phyloP scores from a whole-genome alignment of 2,888 invertebrate species.

The Bombylius major region DNA sequence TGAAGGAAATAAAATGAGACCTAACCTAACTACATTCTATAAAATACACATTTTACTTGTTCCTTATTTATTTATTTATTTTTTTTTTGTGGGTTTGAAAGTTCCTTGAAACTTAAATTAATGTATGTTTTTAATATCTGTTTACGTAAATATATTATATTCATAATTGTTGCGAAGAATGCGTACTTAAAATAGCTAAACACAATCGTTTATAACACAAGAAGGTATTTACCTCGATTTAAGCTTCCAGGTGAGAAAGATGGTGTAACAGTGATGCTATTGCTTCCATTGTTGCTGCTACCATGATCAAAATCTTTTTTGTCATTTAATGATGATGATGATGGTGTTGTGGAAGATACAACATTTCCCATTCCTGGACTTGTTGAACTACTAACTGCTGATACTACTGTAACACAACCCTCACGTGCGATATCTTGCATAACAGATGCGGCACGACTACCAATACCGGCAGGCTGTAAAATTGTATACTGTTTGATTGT shows the following conservation, averaged over 20 bases:
- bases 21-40: too few relatives aligned
- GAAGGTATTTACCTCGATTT: slow-evolving; percentile 54
- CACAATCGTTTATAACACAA: neutral
- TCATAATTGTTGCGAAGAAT: too few relatives aligned
- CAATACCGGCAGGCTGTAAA: slow-evolving; percentile 68
- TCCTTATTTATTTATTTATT: too few relatives aligned
- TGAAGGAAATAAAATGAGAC: too few relatives aligned
- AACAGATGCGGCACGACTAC: slow-evolving; percentile 69
- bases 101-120: too few relatives aligned
- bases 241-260: slow-evolving; percentile 65
- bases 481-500: slow-evolving; percentile 73
- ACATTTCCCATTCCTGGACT: slow-evolving; percentile 39
- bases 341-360: slow-evolving; percentile 36
- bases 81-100: too few relatives aligned
- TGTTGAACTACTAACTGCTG: slow-evolving; percentile 26
- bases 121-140: too few relatives aligned
- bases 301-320: slow-evolving; percentile 16
- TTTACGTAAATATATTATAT: too few relatives aligned
- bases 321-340: slow-evolving; percentile 19
- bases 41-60: too few relatives aligned
- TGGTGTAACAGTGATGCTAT: slow-evolving; percentile 26
- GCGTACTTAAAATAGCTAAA: too few relatives aligned
- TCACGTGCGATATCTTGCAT: slow-evolving; percentile 64
- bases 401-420: slow-evolving; percentile 48
- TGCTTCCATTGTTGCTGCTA: slow-evolving; percentile 19